Evolutionary conservation across 2,113 vertebrate species (phyloP), one percentile per base, ranked within the genome.

Genomic region (Vimba vimba): DNA sequence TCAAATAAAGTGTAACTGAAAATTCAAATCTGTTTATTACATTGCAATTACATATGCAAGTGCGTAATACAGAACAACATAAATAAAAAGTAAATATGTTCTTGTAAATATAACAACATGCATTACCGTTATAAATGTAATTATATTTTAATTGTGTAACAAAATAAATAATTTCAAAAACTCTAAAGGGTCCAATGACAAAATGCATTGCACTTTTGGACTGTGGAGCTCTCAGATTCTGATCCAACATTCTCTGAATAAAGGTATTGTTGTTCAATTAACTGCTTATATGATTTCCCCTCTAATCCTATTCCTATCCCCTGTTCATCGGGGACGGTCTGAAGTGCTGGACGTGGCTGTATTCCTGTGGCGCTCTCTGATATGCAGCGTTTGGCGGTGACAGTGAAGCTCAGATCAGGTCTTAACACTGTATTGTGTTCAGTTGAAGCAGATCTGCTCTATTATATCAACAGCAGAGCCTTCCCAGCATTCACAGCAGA

Each of bases 261-360:
- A 90, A 87, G 86, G 87, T 87, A 88, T 89, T 90, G 83, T 91
- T 86, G 73, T 90, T 90, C 86, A 90, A 88, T 88, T 91, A 89
- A 90, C 74, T 68, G 76, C 79, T 86, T 87, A 83, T 89, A 86
- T 85, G 87, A 91, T 89, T 90, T 91, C 25, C 60, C 50, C 79
- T 25, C 82, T 91, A 91, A 90, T 91, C 90, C 87, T 83, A 74
- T 89, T 90, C 84, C 62, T 43, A 71, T 88, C 82, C 79, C 64
- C 57, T 85, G 77, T 82, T 87, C 75, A 76, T 62, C 79, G 77
- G 85, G 83, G 82, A 85, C 36, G 47, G 66, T 73, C 50, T 84
- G 59, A 81, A 89, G 85, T 43, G 73, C 86, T 85, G 82, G 79
- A 90, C 71, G 47, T 57, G 59, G 21, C 85, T 69, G 79, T 83